Evolutionary conservation across 2,113 vertebrate species (phyloP).

Genomic region (Brienomyrus brachyistius): DNA sequence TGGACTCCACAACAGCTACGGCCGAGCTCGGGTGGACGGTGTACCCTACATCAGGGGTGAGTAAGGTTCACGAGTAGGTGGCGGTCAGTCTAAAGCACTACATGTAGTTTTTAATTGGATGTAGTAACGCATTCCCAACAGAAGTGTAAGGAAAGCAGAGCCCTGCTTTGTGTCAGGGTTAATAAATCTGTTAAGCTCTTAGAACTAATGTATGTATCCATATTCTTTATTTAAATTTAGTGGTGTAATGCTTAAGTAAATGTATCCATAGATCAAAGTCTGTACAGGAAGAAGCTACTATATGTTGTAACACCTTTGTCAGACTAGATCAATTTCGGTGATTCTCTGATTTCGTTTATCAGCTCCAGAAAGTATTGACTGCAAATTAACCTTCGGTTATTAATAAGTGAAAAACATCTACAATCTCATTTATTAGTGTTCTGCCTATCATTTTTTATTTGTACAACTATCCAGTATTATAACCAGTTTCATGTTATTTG

Average conservation of each 20-base stretch:
- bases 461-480: not conserved
- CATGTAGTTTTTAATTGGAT: not conserved
- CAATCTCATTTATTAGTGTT: not conserved
- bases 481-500: not conserved
- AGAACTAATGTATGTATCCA: not conserved
- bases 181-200: not conserved
- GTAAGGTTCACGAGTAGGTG: conserved; percentile 33
- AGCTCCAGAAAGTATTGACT: not conserved
- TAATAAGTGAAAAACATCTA: not conserved
- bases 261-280: not conserved
- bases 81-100: not conserved
- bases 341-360: not conserved
- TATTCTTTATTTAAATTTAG: not conserved
- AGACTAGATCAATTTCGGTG: not conserved
- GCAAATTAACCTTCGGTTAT: not conserved
- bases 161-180: not conserved
- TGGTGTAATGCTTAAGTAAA: not conserved
- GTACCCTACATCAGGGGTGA: conserved; percentile 82
- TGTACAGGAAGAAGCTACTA: not conserved
- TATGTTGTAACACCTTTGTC: not conserved
- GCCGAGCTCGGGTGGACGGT: conserved; percentile 92
- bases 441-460: not conserved
- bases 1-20: conserved; percentile 93
- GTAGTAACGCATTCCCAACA: not conserved
- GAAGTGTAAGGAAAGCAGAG: not conserved